phyloP scores from a whole-genome alignment of 2,797 vertebrate genomes.

The Haliaeetus vocifer region DNA sequence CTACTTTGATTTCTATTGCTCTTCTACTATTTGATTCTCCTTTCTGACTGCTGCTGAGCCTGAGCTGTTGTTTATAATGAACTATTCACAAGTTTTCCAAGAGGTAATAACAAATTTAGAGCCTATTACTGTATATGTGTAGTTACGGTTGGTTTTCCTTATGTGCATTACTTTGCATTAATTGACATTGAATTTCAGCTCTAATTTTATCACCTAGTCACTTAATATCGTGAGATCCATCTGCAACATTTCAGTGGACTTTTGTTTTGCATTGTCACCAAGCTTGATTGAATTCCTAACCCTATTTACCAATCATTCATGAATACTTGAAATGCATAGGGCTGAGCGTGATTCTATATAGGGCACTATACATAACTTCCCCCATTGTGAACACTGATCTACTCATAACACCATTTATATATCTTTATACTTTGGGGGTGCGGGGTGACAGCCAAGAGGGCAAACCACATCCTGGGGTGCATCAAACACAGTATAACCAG shows the following conservation, averaged over 20 bases:
- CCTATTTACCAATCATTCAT: not conserved
- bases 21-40: not conserved
- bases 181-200: not conserved
- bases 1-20: not conserved
- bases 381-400: not conserved
- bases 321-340: not conserved
- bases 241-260: not conserved
- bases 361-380: not conserved
- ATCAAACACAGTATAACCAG: not conserved
- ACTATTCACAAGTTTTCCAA: not conserved
- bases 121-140: not conserved
- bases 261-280: not conserved
- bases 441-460: not conserved
- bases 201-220: not conserved
- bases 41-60: not conserved
- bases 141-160: not conserved
- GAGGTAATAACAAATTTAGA: not conserved
- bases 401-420: not conserved
- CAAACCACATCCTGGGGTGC: not conserved
- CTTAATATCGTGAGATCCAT: not conserved
- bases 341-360: not conserved
- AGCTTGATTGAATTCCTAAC: not conserved
- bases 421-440: not conserved
- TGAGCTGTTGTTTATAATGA: not conserved
- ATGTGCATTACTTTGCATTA: not conserved